Percentiles rank a stretch among this genome's conserved stretches.
These are phyloP conservation scores for Xestia sexstrigata DNA, from an alignment of 2,888 invertebrate species.

Conservation along the genomic window DNA sequence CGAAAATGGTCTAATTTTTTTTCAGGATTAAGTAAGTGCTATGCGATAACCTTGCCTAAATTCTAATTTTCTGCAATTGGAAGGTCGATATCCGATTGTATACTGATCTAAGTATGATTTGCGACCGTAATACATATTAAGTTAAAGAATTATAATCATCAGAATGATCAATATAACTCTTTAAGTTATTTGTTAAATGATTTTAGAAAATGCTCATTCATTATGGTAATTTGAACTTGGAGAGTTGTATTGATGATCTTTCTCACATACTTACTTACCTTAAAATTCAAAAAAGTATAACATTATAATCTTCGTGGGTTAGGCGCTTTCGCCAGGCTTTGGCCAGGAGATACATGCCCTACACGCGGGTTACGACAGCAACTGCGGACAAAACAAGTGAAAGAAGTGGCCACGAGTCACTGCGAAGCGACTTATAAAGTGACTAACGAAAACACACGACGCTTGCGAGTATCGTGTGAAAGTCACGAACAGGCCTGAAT, in stretches of 20 bases:
- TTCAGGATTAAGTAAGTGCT: not conserved
- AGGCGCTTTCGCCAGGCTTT: too few species aligned
- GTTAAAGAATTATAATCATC: not conserved
- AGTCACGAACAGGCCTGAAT: not conserved
- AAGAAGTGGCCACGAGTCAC: not conserved
- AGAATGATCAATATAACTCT: not conserved
- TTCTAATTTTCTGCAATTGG: not conserved
- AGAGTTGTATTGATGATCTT: not conserved
- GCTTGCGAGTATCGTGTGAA: not conserved
- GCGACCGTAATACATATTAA: too few species aligned
- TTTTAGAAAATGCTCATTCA: not conserved
- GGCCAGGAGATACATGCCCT: not conserved
- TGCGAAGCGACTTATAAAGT: accelerated
- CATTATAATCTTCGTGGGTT: too few species aligned
- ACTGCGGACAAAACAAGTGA: not conserved
- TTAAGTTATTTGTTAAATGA: not conserved
- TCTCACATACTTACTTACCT: too few species aligned
- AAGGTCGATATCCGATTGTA: not conserved
- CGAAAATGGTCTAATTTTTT: conserved; percentile 34
- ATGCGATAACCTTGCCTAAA: not conserved
- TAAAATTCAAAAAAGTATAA: too few species aligned
- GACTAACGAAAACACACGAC: not conserved
- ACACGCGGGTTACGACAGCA: not conserved
- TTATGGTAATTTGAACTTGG: not conserved
- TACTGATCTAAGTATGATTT: not conserved